Base-by-base conservation (phyloP, 2,113 vertebrate species). In the Hemiscyllium ocellatum region DNA sequence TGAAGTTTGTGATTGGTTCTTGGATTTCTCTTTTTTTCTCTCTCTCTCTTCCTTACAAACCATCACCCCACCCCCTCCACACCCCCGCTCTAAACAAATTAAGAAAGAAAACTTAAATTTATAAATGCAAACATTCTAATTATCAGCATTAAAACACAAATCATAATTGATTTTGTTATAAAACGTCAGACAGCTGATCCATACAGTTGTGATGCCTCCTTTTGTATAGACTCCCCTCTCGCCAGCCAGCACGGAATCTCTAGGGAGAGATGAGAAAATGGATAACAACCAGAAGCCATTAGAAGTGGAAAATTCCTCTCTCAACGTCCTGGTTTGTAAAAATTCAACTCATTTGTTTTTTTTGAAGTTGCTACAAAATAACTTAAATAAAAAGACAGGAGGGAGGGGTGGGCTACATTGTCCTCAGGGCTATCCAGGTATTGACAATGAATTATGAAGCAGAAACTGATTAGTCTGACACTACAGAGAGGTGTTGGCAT, bases 291-390 rank as follows among this genome's bases (percentile, higher is more conserved):
- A 19, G 22, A 52, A 52, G 15, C 52, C n/a, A 90, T 90, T 90
- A 90, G 52, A 93, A 68, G 22, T 66, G 89, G 89, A n/a, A 89
- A 91, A 65, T n/a, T 91, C 89, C 89, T 91, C 89, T 37, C 56
- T 37, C 12, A 52, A 15, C 89, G 29, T 91, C 33, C 29, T 91
- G 56, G 13, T n/a, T 76, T 56, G 20, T 7, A 61, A 33, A 90
- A 90, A 90, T 33, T 90, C 87, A 90, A 65, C 52, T 90, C 3
- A 26, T 33, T 78, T n/a, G 33, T 83, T 83, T 66, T 22, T 50
- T n/a, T n/a, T 68, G 8, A 65, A 93, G 61, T 37, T 93, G 29
- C 66, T 68, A 93, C 33, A 93, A 93, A 66, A 20, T 6, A 93
- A 93, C 13, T 93, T 66, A 93, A 68, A 66, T 93, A 33, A 19